Base-by-base conservation (phyloP, 2,113 vertebrate genomes). In the Heterotilapia buettikoferi region DNA sequence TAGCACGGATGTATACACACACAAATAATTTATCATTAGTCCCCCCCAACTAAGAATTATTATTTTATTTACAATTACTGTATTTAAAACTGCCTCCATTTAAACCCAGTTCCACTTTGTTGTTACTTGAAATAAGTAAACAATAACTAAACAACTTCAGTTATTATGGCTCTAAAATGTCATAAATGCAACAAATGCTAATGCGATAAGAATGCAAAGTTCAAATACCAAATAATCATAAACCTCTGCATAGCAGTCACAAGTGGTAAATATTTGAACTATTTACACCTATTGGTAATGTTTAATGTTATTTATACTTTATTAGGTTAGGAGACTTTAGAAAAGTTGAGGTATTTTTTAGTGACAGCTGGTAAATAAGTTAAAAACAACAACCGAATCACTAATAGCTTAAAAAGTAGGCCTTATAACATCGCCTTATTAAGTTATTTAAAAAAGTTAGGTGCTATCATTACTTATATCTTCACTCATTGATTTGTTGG, bases 131-230 rank as follows among this genome's bases (percentile, higher is more conserved):
- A 68, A 40, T 68, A 68, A 71, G 7, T 16, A 24, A 71, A 71
- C 36, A 4, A 16, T 24, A 24, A 43, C n/a, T 24, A 71, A 43
- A 24, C 12, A 43, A 71, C n/a, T 24, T 71, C 7, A 40, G 12
- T n/a, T 66, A 38, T 38, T 66, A 66, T 66, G 18, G 6, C 0
- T 66, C 0, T 38, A 66, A 66, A 66, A n/a, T 66, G 0, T 0
- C 61, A 66, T 0, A 38, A 38, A 38, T 66, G 18, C 61, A 66
- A 38, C 33, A 66, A 66, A 66, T 66, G 16, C 18, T 66, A 36
- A 36, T 66, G 10, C 31, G 18, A 36, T 11, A 66, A n/a, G 3
- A 66, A 56, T 24, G 53, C 53, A 56, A 56, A 66, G 63, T 40
- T 12, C 33, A 68, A 68, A 38, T 21, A 66, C 33, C 33, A 38